Base-by-base conservation (phyloP, 1,140 invertebrate genomes). In the Cyclina sinensis region DNA sequence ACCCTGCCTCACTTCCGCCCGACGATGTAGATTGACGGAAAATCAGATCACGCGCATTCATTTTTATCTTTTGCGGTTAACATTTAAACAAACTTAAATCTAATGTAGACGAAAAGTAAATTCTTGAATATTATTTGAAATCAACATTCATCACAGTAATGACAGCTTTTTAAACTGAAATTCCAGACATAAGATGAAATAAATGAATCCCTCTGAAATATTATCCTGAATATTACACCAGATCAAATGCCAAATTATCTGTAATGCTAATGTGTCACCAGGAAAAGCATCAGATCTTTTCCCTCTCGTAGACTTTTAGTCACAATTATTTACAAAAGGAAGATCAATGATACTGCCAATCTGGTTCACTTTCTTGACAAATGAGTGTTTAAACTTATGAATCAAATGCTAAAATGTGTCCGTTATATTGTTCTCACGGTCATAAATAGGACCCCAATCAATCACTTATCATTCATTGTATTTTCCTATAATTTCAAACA, bases 21-120 rank as follows among this genome's bases (percentile, higher is more conserved):
- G 48, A 18, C 9, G 70, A 18, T 7, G 84, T 78, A 43, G 84
- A 86, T 37, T 43, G 39, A 9, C 84, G 68, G 27, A 73, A 86
- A 30, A 82, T 21, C 57, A 82, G 59, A 32, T 65, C 79, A 9
- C 80, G 80, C 39, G 30, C 57, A 30, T 48, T 16, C 57, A 30
- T 65, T 51, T 21, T 59, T 57, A 11, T 48, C 48, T 30, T n/a
- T n/a, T 27, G 37, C 14, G 48, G 37, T 18, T 9, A 59, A 43
- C 43, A 43, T 43, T 14, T n/a, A n/a, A n/a, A n/a, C n/a, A n/a
- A n/a, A n/a, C n/a, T n/a, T n/a, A n/a, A n/a, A n/a, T n/a, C n/a
- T n/a, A n/a, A n/a, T n/a, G n/a, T n/a, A n/a, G n/a, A n/a, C n/a
- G n/a, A n/a, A n/a, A n/a, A n/a, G n/a, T n/a, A n/a, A n/a, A n/a